Evolutionary conservation across 2,797 vertebrate species (phyloP).

Genomic region (Amniataba percoides): DNA sequence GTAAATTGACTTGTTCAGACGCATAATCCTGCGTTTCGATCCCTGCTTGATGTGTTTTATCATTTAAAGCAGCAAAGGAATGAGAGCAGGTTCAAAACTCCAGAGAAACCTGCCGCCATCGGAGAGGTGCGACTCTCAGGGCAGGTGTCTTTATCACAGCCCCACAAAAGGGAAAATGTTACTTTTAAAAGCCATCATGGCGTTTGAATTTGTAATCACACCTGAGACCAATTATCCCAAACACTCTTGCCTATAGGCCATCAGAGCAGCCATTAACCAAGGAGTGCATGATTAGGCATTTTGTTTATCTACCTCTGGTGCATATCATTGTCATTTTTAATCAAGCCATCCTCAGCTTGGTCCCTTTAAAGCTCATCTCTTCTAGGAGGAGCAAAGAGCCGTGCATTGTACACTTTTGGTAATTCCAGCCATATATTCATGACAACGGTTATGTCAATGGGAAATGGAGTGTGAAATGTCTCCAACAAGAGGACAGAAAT

Average conservation of each 20-base stretch:
- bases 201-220: conserved; percentile 76
- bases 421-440: conserved; percentile 26
- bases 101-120: not conserved
- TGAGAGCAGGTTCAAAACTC: conserved; percentile 24
- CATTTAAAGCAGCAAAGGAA: not conserved
- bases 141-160: conserved; percentile 38
- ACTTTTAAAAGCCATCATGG: conserved; percentile 60
- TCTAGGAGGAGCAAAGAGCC: conserved; percentile 23
- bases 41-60: not conserved
- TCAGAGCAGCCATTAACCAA: conserved; percentile 65
- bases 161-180: conserved; percentile 29
- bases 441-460: conserved; percentile 29
- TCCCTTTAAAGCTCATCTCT: conserved; percentile 35
- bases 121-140: conserved; percentile 21
- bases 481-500: conserved; percentile 37
- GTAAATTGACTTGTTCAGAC: not conserved
- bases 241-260: conserved; percentile 52
- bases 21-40: not conserved
- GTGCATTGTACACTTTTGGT: not conserved
- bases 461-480: conserved; percentile 64
- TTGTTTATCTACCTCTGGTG: conserved; percentile 74
- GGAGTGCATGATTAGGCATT: conserved; percentile 73
- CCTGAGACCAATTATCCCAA: conserved; percentile 76
- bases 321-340: conserved; percentile 75
- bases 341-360: conserved; percentile 48